Base-by-base conservation (phyloP, 2,797 vertebrate genomes). In the Acropternis orthonyx region DNA sequence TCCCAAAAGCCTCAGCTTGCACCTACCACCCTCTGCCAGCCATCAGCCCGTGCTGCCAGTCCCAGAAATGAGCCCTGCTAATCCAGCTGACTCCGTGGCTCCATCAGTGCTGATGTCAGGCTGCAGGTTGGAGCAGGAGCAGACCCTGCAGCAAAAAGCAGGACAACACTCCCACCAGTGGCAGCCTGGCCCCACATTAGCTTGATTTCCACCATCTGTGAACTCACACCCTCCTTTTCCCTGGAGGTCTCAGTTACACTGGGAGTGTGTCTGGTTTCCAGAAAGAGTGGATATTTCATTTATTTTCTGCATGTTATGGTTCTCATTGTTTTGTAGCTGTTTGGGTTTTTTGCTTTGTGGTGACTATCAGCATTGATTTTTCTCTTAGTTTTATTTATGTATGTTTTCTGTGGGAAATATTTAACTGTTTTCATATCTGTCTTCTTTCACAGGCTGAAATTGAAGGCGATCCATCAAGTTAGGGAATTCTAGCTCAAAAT, bases 401-500 rank as follows among this genome's bases (percentile, higher is more conserved):
- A 19, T n/a, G 4, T 91, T 85, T 92, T 76, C 16, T 43, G 22
- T 32, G 63, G 27, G 22, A 82, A 78, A 78, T 54, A 56, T 73
- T 92, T 81, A 89, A 54, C 26, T 63, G 9, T 49, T 94, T 69
- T 88, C 76, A 73, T 89, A 16, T 63, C 32, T 96, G 12, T 73
- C 56, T 95, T 89, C 73, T 95, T 59, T 85, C 54, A 37, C 74
- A 97, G 97, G 96, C 86, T 96, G 96, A 95, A 96, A 94, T 39
- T 65, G 95, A 91, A 94, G 95, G 85, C 17, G 65, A 92, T 89
- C 84, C 91, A 79, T 59, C 94, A 59, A 80, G 78, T 85, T 81
- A 75, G 41, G 78, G 71, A 58, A 71, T 76, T 51, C 52, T 55
- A 76, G 61, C 39, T 82, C 51, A 43, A 72, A 90, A 81, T 22